Conservation (phyloP, 30 jellyfish, hydroid and myxozoan species). For the Turritopsis dohrnii region DNA sequence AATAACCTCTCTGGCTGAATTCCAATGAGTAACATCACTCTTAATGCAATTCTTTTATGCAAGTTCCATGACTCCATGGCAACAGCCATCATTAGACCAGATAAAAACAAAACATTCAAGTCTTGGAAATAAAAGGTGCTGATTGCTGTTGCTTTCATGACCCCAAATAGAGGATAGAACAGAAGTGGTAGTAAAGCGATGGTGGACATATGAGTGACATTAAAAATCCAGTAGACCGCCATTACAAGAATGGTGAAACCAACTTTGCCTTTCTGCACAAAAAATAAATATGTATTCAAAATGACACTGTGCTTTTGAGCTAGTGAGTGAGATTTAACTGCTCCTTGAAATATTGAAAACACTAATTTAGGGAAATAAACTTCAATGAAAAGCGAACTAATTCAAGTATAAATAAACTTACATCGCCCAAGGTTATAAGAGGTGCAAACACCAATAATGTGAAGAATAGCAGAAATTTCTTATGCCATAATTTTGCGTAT, state of each 20-base stretch:
- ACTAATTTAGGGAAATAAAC: too few relatives aligned
- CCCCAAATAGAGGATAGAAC: conserved; percentile 75
- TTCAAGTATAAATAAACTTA: background rate
- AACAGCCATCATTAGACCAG: conserved; percentile 65
- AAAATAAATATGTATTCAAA: background rate
- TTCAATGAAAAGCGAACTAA: background rate
- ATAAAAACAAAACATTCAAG: conserved; percentile 56
- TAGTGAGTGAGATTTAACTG: background rate
- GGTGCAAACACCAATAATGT: background rate
- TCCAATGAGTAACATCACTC: conserved; percentile 57
- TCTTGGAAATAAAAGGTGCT: conserved; percentile 47
- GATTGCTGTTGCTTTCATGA: conserved; percentile 37
- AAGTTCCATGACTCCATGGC: conserved; percentile 68
- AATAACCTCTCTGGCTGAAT: conserved; percentile 47
- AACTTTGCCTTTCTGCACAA: conserved; percentile 58
- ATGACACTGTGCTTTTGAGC: background rate
- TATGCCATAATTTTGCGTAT: background rate
- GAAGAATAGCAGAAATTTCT: background rate
- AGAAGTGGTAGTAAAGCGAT: conserved; percentile 53
- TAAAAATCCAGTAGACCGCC: conserved; percentile 68
- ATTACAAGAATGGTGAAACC: conserved; percentile 59
- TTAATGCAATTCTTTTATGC: conserved; percentile 71
- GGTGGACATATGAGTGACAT: conserved; percentile 62
- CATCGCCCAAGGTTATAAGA: background rate
- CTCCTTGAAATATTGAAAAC: too few relatives aligned